These are phyloP conservation scores for Quadriops clusia DNA, from an alignment of 2,888 invertebrate species.

Conservation along the genomic window DNA sequence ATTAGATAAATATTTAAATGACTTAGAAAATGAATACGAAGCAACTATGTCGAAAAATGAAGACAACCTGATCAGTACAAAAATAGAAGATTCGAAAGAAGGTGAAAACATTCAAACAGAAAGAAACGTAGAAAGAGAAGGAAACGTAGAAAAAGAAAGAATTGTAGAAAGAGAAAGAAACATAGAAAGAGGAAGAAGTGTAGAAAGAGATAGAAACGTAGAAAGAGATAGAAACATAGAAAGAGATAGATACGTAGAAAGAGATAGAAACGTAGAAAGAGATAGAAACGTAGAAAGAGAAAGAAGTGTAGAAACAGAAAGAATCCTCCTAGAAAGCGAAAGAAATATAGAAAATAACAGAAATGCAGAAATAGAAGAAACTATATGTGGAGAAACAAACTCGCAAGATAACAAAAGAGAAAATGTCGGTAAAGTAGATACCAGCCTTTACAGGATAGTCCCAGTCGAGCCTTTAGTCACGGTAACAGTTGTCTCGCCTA, in stretches of 20 bases:
- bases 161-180: background rate
- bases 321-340: slow-evolving; percentile 1
- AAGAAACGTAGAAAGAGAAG: slow-evolving; percentile 4
- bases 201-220: slow-evolving; percentile 7
- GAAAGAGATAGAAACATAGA: slow-evolving; percentile 6
- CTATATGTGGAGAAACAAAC: no score
- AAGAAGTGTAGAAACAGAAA: no score
- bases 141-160: slow-evolving; percentile 1
- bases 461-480: no score
- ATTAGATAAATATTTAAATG: slow-evolving; percentile 30
- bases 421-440: no score
- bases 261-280: slow-evolving; percentile 5
- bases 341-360: no score
- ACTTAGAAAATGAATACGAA: slow-evolving; percentile 29
- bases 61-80: background rate
- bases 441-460: no score
- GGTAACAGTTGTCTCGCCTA: no score
- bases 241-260: slow-evolving; percentile 4
- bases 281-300: slow-evolving; percentile 7
- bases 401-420: no score
- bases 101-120: slow-evolving; percentile 9
- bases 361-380: no score
- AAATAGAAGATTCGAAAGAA: slow-evolving; percentile 10
- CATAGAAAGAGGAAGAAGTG: slow-evolving; percentile 7
- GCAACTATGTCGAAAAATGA: background rate